A percentile compares a stretch with the other conserved stretches of the same genome.
phyloP scores from a whole-genome alignment of 2,797 vertebrate species.

The Channallabes apus region DNA sequence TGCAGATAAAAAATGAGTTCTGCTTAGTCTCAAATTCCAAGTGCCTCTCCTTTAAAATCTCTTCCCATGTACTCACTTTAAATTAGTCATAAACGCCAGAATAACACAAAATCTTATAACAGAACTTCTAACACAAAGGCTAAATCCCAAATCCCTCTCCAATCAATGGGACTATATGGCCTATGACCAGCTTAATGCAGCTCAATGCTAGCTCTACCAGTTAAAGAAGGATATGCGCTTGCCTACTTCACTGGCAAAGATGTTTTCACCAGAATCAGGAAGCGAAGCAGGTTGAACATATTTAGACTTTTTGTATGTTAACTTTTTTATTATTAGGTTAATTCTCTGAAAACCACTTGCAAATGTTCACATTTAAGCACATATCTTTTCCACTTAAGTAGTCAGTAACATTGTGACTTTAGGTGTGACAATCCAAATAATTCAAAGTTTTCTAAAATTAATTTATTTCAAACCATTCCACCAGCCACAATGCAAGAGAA shows the following conservation, averaged over 20 bases:
- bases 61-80: background rate
- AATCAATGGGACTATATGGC: no score
- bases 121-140: no score
- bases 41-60: background rate
- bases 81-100: conserved; percentile 6
- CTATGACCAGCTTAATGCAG: no score
- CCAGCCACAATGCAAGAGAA: conserved; percentile 33
- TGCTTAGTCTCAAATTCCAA: conserved; percentile 16
- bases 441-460: conserved; percentile 6
- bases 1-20: conserved; percentile 14
- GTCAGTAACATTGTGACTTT: background rate
- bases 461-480: conserved; percentile 32
- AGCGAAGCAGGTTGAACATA: no score
- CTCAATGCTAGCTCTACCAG: no score
- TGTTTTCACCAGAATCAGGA: no score
- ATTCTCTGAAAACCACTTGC: background rate
- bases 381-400: background rate
- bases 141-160: no score
- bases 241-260: no score
- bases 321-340: background rate
- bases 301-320: no score
- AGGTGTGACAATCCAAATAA: background rate
- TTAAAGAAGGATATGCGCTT: no score
- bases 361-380: background rate
- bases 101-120: no score